phyloP scores from a whole-genome alignment of 1,140 invertebrate species.

The Drosophila bocqueti region DNA sequence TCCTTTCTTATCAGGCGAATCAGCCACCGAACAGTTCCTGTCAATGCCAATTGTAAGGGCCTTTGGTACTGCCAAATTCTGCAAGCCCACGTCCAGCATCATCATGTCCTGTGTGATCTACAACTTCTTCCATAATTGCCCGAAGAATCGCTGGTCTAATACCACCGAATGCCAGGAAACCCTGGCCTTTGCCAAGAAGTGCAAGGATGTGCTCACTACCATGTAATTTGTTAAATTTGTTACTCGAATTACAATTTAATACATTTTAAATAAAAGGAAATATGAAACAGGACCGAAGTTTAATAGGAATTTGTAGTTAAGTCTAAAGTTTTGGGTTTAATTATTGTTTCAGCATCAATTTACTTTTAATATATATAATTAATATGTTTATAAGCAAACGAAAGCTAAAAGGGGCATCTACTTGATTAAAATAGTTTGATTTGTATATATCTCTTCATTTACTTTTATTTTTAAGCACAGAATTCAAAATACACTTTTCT shows the following conservation, averaged over 20 bases:
- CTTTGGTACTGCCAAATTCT: slow-evolving; percentile 33
- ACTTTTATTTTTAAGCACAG: too few species aligned
- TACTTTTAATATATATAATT: too few species aligned
- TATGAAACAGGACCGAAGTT: too few species aligned
- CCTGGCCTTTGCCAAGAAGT: slow-evolving; percentile 60
- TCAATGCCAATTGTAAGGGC: slow-evolving; percentile 38
- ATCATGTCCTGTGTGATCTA: slow-evolving; percentile 68
- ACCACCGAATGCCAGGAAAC: slow-evolving; percentile 62
- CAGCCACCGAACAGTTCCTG: slow-evolving; percentile 51
- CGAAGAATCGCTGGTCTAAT: slow-evolving; percentile 65
- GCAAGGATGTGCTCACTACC: slow-evolving; percentile 69
- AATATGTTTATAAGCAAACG: not conserved
- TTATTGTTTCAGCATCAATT: not conserved
- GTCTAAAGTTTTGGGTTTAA: too few species aligned
- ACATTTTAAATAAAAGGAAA: not conserved
- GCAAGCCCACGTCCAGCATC: slow-evolving; percentile 58
- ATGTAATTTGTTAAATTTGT: slow-evolving; percentile 43
- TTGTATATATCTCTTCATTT: not conserved
- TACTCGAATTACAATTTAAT: not conserved
- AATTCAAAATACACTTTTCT: not conserved
- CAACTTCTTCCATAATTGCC: slow-evolving; percentile 70
- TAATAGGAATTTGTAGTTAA: not conserved
- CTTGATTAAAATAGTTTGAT: not conserved
- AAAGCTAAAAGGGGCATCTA: fast-evolving
- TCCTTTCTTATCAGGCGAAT: slow-evolving; percentile 33